Percentiles rank a stretch among this genome's conserved stretches.
These are phyloP conservation scores for Enteromius fasciolatus DNA, from an alignment of 2,797 vertebrate genomes.

Conservation along the genomic window DNA sequence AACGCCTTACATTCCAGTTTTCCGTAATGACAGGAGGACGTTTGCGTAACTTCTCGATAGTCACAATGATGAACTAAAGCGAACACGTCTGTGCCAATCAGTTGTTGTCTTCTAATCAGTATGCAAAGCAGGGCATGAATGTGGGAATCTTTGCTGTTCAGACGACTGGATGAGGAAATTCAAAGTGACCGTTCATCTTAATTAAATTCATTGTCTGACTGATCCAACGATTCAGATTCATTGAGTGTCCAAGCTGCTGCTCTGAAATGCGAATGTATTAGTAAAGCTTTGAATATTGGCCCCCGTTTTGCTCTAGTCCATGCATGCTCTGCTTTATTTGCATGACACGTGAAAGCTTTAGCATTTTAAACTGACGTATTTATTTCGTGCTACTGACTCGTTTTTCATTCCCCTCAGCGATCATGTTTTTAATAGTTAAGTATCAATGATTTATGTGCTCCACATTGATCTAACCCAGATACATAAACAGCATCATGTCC, in stretches of 20 bases:
- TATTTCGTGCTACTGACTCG: constrained; percentile 28
- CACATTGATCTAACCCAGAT: constrained; percentile 49
- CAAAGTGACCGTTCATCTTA: constrained; percentile 7
- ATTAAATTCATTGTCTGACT: constrained; percentile 8
- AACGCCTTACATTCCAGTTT: no score
- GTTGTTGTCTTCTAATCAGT: constrained; percentile 3
- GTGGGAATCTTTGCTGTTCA: background rate
- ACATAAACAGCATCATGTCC: constrained; percentile 38
- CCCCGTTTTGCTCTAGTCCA: constrained; percentile 12
- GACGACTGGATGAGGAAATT: background rate
- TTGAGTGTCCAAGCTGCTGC: background rate
- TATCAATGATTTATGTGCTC: constrained; percentile 45
- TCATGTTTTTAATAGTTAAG: constrained; percentile 35
- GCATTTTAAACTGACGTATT: constrained; percentile 19
- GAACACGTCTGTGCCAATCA: background rate
- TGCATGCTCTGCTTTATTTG: constrained; percentile 34
- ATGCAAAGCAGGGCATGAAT: background rate
- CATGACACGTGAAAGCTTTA: constrained; percentile 39
- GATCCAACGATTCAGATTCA: background rate
- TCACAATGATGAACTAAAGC: background rate
- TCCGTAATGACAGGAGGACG: background rate
- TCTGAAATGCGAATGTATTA: background rate
- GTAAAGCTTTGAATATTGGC: background rate
- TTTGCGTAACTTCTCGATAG: background rate
- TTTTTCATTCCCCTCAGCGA: constrained; percentile 24